Evolutionary conservation across 2,113 vertebrate species (phyloP).

Genomic region (Acanthochromis polyacanthus): DNA sequence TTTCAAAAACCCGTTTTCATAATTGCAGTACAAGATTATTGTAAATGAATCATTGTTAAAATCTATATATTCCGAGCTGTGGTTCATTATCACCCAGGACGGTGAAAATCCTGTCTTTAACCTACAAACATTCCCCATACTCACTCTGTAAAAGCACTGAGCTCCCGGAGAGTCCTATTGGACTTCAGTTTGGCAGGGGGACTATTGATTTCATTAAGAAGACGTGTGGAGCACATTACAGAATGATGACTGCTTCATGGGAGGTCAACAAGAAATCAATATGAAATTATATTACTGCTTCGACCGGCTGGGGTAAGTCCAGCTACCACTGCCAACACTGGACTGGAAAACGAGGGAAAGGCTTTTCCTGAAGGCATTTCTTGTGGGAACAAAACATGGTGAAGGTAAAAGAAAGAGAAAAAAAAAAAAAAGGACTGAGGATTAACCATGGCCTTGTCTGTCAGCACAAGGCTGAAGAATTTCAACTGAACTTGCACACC

Average conservation of each 20-base stretch:
- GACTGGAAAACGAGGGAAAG: slow-evolving; percentile 56
- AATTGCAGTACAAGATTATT: background rate
- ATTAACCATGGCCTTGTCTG: slow-evolving; percentile 55
- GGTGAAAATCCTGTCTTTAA: slow-evolving; percentile 52
- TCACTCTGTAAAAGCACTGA: slow-evolving; percentile 66
- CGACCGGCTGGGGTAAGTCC: slow-evolving; percentile 70
- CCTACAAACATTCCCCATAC: slow-evolving; percentile 49
- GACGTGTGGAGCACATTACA: slow-evolving; percentile 86
- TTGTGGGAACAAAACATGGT: slow-evolving; percentile 44
- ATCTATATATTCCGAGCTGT: background rate
- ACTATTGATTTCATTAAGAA: slow-evolving; percentile 88
- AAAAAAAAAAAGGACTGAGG: slow-evolving; percentile 24
- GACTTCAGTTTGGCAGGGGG: slow-evolving; percentile 72
- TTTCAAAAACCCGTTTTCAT: background rate
- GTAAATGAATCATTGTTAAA: background rate
- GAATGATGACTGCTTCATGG: slow-evolving; percentile 87
- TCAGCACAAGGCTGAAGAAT: slow-evolving; percentile 31
- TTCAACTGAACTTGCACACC: slow-evolving; percentile 32
- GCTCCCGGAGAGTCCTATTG: slow-evolving; percentile 72
- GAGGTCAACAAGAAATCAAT: slow-evolving; percentile 90
- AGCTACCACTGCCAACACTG: slow-evolving; percentile 58
- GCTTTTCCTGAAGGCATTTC: slow-evolving; percentile 63
- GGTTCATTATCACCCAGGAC: slow-evolving; percentile 41
- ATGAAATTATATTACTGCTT: slow-evolving; percentile 86
- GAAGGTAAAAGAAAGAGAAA: slow-evolving; percentile 23